These are phyloP conservation scores for Echinometra lucunter DNA, from an alignment of 53 echinoderm and acorn worm genomes.

Conservation along the genomic window DNA sequence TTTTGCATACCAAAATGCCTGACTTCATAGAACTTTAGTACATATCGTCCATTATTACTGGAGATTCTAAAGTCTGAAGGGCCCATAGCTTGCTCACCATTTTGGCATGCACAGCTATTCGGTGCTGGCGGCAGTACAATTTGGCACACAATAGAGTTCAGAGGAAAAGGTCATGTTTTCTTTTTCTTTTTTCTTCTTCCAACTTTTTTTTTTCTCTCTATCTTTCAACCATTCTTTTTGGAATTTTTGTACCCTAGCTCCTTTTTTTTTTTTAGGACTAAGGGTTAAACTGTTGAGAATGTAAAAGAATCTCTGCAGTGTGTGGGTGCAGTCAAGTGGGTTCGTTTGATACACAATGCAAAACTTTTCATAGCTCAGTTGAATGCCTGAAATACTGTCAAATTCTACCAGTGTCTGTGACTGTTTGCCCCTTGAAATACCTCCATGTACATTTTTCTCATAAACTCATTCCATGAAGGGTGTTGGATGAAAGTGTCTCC, in stretches of 20 bases:
- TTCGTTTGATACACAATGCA: background rate
- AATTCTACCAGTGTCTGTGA: background rate
- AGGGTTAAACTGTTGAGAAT: constrained; percentile 40
- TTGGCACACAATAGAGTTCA: constrained; percentile 66
- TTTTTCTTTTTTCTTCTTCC: constrained; percentile 2
- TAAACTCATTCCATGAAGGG: background rate
- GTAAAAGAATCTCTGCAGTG: background rate
- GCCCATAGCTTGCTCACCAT: constrained; percentile 37
- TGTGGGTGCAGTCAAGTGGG: constrained; percentile 6
- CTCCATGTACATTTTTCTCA: background rate
- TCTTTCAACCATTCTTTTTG: background rate
- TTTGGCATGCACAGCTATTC: constrained; percentile 60
- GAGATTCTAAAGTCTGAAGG: background rate
- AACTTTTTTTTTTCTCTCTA: background rate
- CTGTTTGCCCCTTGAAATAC: background rate
- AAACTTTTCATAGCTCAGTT: background rate
- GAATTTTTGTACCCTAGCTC: background rate
- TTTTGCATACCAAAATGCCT: too few species aligned
- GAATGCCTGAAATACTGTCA: constrained; percentile 3
- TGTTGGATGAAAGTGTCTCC: background rate
- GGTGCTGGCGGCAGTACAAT: constrained; percentile 64
- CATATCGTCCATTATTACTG: too few species aligned
- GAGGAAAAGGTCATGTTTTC: constrained; percentile 36
- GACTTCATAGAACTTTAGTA: too few species aligned
- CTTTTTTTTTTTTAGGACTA: background rate